Evolutionary conservation across 2,888 invertebrate genomes (phyloP), one percentile per base, ranked within the genome.

Genomic region (Corbicula japonica): DNA sequence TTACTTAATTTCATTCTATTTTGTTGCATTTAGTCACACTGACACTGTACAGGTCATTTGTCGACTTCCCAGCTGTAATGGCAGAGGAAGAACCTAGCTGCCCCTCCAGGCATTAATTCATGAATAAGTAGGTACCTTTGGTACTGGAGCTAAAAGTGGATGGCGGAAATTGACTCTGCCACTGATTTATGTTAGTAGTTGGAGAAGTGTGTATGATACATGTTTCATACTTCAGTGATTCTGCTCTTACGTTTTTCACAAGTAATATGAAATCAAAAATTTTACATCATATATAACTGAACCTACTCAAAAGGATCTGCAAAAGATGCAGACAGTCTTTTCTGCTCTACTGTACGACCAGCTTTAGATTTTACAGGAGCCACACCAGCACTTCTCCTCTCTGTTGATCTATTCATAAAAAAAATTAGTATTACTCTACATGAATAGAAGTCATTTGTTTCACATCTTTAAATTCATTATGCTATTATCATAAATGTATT

Each of bases 251-350:
- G 8, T 41, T 41, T 41, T 41, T 15, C 8, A 41, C 10, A 41
- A n/a, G n/a, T n/a, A n/a, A n/a, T n/a, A n/a, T n/a, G n/a, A 35
- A 38, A n/a, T 52, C 23, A 52, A 6, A n/a, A 18, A 46, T 4
- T 21, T 46, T 18, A 12, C 4, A 38, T n/a, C 23, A 60, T 12
- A 32, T 32, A 12, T n/a, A 58, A 3, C 32, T 28, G 21, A 4
- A 41, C 23, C 15, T 30, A 44, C 41, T 62, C n/a, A 10, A 44
- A 44, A 4, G 62, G 44, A 23, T 62, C 62, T 5, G 23, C 21
- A 32, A 62, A 62, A 5, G 62, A 62, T 18, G 10, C 41, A 10
- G 62, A 41, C 46, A 62, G 10, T 18, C 26, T 44, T 23, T 62
- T 62, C n/a, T 21, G 26, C 26, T 28, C 58, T 35, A 12, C 6